These are phyloP conservation scores for Pachypsylla venusta DNA, from an alignment of 1,140 invertebrate genomes.

Conservation along the genomic window DNA sequence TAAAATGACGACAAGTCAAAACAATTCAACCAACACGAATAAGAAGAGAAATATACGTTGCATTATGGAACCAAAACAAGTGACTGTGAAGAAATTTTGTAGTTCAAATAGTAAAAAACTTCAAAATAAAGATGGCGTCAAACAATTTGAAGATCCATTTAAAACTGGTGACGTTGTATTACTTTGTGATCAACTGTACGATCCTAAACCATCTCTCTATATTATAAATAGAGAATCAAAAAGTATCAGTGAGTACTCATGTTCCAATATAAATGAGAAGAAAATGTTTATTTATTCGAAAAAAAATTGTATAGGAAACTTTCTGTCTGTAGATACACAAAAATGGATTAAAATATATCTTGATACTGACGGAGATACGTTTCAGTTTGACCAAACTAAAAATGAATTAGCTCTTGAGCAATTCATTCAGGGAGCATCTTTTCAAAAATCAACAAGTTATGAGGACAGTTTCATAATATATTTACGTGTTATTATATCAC, in stretches of 20 bases:
- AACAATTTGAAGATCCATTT: background rate
- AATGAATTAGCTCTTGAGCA: background rate
- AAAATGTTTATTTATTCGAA: background rate
- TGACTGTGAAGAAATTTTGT: constrained; percentile 1
- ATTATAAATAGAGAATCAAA: background rate
- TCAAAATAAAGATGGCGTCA: background rate
- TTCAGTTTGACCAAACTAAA: background rate
- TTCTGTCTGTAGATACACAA: background rate
- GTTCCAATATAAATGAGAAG: background rate
- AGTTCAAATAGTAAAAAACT: background rate
- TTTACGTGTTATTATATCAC: background rate
- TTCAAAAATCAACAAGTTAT: background rate
- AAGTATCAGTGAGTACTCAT: background rate
- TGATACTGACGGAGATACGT: background rate
- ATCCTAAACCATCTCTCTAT: background rate
- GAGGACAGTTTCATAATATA: background rate
- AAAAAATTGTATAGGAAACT: background rate
- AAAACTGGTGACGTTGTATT: background rate
- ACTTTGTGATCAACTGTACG: background rate
- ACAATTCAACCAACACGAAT: background rate
- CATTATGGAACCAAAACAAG: background rate
- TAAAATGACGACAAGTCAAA: background rate
- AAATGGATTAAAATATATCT: background rate
- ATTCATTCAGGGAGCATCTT: background rate
- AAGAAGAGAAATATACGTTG: background rate